Evolutionary conservation across 1,140 invertebrate genomes (phyloP).

Genomic region (Dreissena polymorpha): DNA sequence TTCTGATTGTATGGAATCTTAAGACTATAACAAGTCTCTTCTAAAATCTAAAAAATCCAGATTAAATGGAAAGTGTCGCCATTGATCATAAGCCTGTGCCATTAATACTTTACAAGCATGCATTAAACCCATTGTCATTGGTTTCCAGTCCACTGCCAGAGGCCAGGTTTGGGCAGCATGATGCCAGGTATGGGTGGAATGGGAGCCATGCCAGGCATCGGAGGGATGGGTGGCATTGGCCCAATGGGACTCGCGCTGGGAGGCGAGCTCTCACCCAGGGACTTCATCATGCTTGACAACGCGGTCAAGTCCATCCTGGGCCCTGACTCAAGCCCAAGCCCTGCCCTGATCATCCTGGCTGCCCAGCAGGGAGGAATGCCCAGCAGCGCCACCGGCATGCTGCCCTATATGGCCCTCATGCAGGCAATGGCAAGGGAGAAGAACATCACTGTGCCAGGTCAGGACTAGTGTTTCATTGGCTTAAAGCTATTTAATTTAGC

Average conservation of each 20-base stretch:
- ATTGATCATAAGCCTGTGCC: too few species aligned
- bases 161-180: neutral
- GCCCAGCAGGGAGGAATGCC: constrained; percentile 26
- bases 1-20: too few species aligned
- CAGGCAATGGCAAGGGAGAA: constrained; percentile 37
- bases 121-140: too few species aligned
- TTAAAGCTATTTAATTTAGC: too few species aligned
- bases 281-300: constrained; percentile 21
- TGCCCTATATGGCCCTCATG: constrained; percentile 41
- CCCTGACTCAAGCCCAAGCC: constrained; percentile 4
- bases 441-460: constrained; percentile 25
- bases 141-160: neutral
- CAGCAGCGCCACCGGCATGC: constrained; percentile 31
- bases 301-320: constrained; percentile 32
- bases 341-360: constrained; percentile 27
- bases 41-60: too few species aligned
- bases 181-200: constrained; percentile 1
- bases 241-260: constrained; percentile 17
- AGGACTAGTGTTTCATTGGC: too few species aligned
- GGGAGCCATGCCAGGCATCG: constrained; percentile 8
- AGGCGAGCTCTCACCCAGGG: constrained; percentile 1
- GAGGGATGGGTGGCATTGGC: neutral
- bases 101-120: too few species aligned
- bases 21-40: too few species aligned
- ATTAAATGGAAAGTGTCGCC: too few species aligned